phyloP scores from a whole-genome alignment of 2,797 vertebrate species.

The Myotis findleyi region DNA sequence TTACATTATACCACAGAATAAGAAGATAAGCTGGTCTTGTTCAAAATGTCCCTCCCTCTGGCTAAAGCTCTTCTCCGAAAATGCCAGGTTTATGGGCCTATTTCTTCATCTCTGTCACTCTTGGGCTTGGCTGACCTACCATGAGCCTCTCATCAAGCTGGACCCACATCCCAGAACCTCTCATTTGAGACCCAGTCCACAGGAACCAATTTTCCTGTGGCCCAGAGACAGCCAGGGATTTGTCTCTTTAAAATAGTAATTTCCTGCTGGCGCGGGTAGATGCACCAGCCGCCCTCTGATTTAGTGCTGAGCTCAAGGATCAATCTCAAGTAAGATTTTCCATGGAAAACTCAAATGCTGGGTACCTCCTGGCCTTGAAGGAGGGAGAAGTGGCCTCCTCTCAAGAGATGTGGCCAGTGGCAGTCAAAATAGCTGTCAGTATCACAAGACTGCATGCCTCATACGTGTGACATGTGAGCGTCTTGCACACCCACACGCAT shows the following conservation, averaged over 20 bases:
- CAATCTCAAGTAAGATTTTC: slow-evolving; percentile 61
- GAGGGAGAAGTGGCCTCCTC: background rate
- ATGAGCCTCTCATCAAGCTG: background rate
- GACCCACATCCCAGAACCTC: background rate
- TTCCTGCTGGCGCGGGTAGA: background rate
- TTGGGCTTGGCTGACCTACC: background rate
- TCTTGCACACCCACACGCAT: background rate
- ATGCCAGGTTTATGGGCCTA: background rate
- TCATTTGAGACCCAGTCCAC: slow-evolving; percentile 14
- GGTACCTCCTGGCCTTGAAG: background rate
- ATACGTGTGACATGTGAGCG: background rate
- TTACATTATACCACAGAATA: background rate
- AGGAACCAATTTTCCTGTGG: slow-evolving; percentile 8
- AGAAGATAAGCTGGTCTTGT: background rate
- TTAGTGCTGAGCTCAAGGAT: slow-evolving; percentile 51
- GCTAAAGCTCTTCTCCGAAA: background rate
- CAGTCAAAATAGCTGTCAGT: background rate
- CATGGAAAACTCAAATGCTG: slow-evolving; percentile 44
- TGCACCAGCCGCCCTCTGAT: slow-evolving; percentile 55
- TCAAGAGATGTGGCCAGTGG: background rate
- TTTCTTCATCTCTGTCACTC: background rate
- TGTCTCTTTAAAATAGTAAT: slow-evolving; percentile 64
- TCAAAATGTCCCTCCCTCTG: background rate
- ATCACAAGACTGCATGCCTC: background rate
- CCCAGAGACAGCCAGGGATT: slow-evolving; percentile 37